A percentile compares a stretch with the other conserved stretches of the same genome.
Evolutionary conservation across 2,113 vertebrate genomes (phyloP).

Genomic region (Rhinoptilus africanus): DNA sequence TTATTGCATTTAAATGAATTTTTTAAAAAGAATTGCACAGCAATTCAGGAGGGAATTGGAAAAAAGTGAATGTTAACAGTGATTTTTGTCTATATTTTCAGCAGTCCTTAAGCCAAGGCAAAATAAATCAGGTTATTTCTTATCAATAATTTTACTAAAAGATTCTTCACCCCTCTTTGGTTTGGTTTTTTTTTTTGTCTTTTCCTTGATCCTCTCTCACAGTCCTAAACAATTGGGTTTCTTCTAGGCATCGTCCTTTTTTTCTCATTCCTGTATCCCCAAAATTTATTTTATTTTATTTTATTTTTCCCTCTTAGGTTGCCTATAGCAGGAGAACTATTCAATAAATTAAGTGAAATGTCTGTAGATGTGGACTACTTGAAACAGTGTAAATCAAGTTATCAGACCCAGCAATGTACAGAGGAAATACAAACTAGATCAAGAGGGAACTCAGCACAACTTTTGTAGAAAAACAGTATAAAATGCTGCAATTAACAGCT

Average conservation of each 20-base stretch:
- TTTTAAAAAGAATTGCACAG: not conserved
- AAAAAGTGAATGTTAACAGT: not conserved
- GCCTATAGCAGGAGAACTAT: not conserved
- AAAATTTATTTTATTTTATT: not conserved
- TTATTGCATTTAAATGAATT: not conserved
- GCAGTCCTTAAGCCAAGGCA: not conserved
- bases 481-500: not conserved
- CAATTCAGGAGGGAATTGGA: not conserved
- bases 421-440: not conserved
- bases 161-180: not conserved
- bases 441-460: not conserved
- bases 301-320: not conserved
- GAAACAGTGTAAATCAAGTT: not conserved
- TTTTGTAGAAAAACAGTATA: not conserved
- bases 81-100: not conserved
- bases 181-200: not conserved
- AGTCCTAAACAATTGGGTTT: not conserved
- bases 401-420: not conserved
- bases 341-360: not conserved
- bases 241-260: not conserved
- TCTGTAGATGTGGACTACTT: not conserved
- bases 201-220: not conserved
- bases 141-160: not conserved
- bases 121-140: not conserved
- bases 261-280: not conserved